Base-by-base conservation (phyloP, 1,140 invertebrate species). In the Meloidogyne hapla region DNA sequence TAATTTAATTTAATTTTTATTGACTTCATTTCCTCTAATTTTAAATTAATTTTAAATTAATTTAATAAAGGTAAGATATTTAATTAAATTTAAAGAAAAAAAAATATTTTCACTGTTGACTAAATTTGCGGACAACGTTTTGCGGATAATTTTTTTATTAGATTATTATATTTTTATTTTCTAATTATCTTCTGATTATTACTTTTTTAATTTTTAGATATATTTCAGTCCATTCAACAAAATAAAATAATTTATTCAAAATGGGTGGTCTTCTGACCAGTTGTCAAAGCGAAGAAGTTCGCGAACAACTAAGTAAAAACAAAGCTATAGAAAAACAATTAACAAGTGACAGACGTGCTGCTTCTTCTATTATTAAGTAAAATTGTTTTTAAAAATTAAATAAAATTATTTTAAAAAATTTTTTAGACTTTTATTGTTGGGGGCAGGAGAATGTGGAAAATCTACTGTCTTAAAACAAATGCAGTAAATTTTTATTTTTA, bases 391-490 rank as follows among this genome's bases (percentile, higher is more conserved):
- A n/a, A n/a, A 6, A n/a, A n/a, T n/a, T 56, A 2, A 18, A 48
- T n/a, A n/a, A 48, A 15, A n/a, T n/a, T n/a, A n/a, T n/a, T 56
- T 28, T 21, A 66, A n/a, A n/a, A n/a, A n/a, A n/a, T 62, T 75
- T 18, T 61, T 12, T 23, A 75, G 21, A 40, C 56, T 38, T 61
- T 77, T 48, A 28, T 80, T 79, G 18, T 1, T 68, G 21, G 83
- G 82, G 62, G 81, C 82, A 48, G 81, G 81, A 42, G 81, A 83
- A 81, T 83, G 81, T 68, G 81, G 81, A 18, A 83, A 83, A 69
- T 83, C 81, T 9, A 83, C 81, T 21, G 83, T 83, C 15, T 75
- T 83, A 12, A 83, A 83, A 76, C 81, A 83, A 69, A 83, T 83
- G 81, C 81, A 83, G 79, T 79, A 33, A 33, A 8, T 33, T 33